Conservation (phyloP, 92 coral and sea anemone genomes). For the Anthopleura xanthogrammica region DNA sequence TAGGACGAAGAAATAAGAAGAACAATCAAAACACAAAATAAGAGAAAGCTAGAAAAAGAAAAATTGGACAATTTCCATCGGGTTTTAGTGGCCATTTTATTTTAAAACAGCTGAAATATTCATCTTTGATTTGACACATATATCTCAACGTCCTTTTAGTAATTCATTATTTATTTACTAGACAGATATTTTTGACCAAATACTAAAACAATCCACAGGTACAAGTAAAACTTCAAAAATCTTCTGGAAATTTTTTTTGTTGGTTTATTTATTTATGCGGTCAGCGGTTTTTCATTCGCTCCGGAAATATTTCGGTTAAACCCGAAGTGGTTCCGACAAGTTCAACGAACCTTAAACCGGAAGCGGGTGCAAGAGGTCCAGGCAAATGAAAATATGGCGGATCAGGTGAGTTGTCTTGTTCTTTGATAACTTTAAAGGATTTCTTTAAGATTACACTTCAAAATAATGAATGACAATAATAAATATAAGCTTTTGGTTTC, state of each 20-base stretch:
- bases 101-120: background rate
- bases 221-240: background rate
- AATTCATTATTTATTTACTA: background rate
- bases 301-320: background rate
- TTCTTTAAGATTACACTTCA: background rate
- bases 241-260: background rate
- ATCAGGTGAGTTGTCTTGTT: constrained; percentile 32
- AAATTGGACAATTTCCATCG: background rate
- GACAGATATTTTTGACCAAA: background rate
- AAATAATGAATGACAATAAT: background rate
- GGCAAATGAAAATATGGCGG: constrained; percentile 45
- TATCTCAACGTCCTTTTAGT: background rate
- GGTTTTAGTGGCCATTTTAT: background rate
- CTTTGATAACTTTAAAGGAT: constrained; percentile 8
- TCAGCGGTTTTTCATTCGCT: background rate
- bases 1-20: background rate
- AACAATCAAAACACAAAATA: background rate
- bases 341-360: too few relatives aligned
- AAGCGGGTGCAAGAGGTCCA: background rate
- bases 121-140: background rate
- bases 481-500: constrained; percentile 1
- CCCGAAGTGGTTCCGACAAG: background rate
- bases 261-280: constrained; percentile 6
- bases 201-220: background rate
- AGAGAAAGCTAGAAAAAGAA: background rate